These are phyloP conservation scores for Ictalurus furcatus DNA, from an alignment of 2,113 vertebrate species.

Conservation along the genomic window DNA sequence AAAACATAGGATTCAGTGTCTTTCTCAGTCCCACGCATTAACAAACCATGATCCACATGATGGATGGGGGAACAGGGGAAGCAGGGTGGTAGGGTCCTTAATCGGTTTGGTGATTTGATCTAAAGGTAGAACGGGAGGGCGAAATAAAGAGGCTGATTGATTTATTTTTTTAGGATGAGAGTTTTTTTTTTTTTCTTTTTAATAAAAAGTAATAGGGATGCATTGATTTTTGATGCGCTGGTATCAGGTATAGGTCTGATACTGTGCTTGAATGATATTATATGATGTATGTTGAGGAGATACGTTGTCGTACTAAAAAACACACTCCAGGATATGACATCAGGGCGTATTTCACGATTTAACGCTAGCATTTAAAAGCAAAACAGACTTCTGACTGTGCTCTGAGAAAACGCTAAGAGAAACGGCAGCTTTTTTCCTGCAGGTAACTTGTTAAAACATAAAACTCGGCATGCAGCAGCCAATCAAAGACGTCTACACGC, in stretches of 20 bases:
- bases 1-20: background rate
- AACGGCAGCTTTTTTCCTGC: background rate
- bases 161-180: background rate
- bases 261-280: background rate
- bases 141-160: background rate
- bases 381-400: background rate
- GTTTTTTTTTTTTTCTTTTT: background rate
- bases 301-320: background rate
- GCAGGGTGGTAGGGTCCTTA: conserved; percentile 6
- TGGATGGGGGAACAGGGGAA: conserved; percentile 21
- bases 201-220: background rate
- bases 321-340: background rate
- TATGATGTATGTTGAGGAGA: background rate
- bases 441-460: background rate
- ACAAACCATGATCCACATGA: conserved; percentile 31
- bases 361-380: background rate
- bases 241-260: background rate
- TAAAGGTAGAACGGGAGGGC: background rate
- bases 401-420: background rate
- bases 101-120: background rate
- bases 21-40: background rate
- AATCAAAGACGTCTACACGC: background rate
- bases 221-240: background rate
- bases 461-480: background rate
- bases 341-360: background rate